Percentiles rank a stretch among this genome's conserved stretches.
Conservation (phyloP, 1,140 invertebrate species). For the Hetaerina americana region DNA sequence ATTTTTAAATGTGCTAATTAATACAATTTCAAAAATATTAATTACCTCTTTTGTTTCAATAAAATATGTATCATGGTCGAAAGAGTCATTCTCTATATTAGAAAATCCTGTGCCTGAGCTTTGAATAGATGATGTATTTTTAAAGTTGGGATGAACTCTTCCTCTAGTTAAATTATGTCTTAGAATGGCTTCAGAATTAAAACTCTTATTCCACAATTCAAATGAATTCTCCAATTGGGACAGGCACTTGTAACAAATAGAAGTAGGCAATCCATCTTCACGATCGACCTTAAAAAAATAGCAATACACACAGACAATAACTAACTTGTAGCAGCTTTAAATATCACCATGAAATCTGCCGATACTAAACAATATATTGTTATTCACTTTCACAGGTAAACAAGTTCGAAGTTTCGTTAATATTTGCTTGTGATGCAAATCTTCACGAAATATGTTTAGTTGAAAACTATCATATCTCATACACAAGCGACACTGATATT, state of each 20-base stretch:
- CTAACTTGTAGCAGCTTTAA: background rate
- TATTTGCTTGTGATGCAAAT: background rate
- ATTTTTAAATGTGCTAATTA: too few relatives aligned
- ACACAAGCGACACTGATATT: background rate
- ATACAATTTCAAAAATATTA: too few relatives aligned
- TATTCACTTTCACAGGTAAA: background rate
- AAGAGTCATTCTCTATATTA: too few relatives aligned
- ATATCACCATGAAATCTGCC: too few relatives aligned
- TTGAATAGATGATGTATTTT: too few relatives aligned
- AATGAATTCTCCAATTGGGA: background rate
- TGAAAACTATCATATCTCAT: background rate
- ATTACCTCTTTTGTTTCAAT: too few relatives aligned
- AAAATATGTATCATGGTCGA: too few relatives aligned
- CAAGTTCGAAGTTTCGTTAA: background rate
- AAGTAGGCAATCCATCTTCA: background rate
- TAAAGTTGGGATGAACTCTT: background rate
- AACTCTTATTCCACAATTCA: background rate
- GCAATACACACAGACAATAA: too few relatives aligned
- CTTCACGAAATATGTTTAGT: background rate
- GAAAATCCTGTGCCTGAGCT: too few relatives aligned
- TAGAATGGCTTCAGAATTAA: background rate
- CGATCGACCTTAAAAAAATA: background rate
- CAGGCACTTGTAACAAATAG: background rate
- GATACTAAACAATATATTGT: background rate
- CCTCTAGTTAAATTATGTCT: background rate